phyloP scores from a whole-genome alignment of 2,888 invertebrate species.

The Agapostemon virescens region DNA sequence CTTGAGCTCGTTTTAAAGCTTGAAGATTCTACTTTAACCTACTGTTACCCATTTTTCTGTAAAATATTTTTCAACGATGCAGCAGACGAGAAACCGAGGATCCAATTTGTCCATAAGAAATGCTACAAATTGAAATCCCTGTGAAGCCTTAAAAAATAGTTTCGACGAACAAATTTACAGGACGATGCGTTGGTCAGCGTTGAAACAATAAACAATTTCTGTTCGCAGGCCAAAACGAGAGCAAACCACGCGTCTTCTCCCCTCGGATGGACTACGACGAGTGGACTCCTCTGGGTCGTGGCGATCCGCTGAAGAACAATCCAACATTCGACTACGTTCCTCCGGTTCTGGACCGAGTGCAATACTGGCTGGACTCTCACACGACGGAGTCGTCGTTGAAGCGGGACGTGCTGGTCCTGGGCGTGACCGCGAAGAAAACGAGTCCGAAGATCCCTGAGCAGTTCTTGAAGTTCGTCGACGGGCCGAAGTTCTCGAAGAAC shows the following conservation, averaged over 20 bases:
- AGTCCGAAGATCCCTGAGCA: constrained; percentile 82
- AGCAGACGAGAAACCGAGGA: no score
- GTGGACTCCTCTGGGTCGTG: constrained; percentile 91
- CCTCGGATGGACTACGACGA: constrained; percentile 92
- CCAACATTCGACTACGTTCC: constrained; percentile 93
- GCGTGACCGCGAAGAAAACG: constrained; percentile 86
- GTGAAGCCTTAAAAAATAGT: no score
- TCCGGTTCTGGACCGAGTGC: constrained; percentile 89
- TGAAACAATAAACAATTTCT: constrained; percentile 29
- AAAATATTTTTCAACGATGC: no score
- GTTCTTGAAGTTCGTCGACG: constrained; percentile 81
- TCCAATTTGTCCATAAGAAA: no score
- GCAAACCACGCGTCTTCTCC: constrained; percentile 82
- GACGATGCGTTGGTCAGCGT: no score
- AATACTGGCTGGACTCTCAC: constrained; percentile 89
- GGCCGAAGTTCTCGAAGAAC: constrained; percentile 79
- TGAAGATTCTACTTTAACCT: no score
- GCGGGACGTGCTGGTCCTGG: constrained; percentile 86
- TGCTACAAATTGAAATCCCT: no score
- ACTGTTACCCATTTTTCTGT: no score
- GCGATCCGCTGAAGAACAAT: constrained; percentile 91
- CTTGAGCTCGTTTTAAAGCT: no score
- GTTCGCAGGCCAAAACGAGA: constrained; percentile 66
- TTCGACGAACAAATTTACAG: no score
- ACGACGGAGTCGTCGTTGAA: constrained; percentile 84